Evolutionary conservation across 1,140 invertebrate genomes (phyloP).

Genomic region (Homarus americanus): DNA sequence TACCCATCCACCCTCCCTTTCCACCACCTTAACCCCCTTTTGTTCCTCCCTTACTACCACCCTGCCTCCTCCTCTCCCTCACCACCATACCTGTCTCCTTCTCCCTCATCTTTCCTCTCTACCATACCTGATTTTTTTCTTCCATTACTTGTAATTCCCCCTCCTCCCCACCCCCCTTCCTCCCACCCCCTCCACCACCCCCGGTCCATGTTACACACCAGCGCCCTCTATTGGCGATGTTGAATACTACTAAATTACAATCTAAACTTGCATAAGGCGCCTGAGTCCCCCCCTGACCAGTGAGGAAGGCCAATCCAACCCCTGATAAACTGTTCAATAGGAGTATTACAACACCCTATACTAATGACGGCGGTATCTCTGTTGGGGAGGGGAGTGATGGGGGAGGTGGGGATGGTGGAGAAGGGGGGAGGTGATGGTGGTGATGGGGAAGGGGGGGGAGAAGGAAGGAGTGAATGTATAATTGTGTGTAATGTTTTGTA

Average conservation of each 20-base stretch:
- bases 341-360: not conserved
- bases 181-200: not conserved
- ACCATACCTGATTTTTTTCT: too few species aligned
- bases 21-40: too few species aligned
- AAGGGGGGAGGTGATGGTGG: too few species aligned
- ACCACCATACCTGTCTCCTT: too few species aligned
- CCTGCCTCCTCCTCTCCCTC: too few species aligned
- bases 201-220: constrained; percentile 12
- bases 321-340: constrained; percentile 32
- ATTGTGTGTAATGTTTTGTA: not conserved
- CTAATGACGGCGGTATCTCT: not conserved
- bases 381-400: too few species aligned
- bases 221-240: constrained; percentile 10
- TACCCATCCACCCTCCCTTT: too few species aligned
- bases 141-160: not conserved
- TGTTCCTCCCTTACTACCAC: too few species aligned
- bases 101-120: too few species aligned
- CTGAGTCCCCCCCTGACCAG: not conserved
- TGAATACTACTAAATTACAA: constrained; percentile 54
- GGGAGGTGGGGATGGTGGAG: too few species aligned
- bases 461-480: not conserved
- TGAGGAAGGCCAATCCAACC: not conserved
- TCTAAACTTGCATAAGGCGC: constrained; percentile 36
- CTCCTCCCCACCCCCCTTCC: not conserved
- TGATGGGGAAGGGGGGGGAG: too few species aligned